Evolutionary conservation across 2,797 vertebrate species (phyloP).

Genomic region (Catostomus latipinnis): DNA sequence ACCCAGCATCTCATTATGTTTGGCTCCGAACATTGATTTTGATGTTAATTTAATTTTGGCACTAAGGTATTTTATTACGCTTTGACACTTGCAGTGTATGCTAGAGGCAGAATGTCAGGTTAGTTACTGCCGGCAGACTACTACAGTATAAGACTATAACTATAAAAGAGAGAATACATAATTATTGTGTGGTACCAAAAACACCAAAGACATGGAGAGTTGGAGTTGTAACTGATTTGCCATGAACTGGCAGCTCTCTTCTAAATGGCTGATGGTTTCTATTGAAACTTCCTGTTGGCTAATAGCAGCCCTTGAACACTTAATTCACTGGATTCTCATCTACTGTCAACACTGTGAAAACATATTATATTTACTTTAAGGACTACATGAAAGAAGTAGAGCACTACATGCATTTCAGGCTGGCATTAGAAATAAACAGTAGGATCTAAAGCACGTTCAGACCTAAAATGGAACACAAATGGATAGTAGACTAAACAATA

Average conservation of each 20-base stretch:
- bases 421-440: neutral
- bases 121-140: neutral
- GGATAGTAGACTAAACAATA: neutral
- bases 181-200: conserved; percentile 8
- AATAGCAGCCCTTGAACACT: conserved; percentile 48
- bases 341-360: conserved; percentile 53
- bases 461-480: neutral
- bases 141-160: neutral
- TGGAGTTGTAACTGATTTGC: neutral
- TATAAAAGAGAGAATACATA: neutral
- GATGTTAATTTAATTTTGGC: neutral
- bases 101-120: conserved; percentile 10
- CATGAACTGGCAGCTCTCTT: conserved; percentile 20
- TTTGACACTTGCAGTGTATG: neutral
- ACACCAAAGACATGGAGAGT: conserved; percentile 17
- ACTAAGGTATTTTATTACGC: conserved; percentile 25
- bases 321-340: conserved; percentile 48
- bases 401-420: neutral
- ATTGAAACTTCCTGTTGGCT: conserved; percentile 46
- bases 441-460: conserved; percentile 6
- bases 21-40: conserved; percentile 21
- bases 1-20: conserved; percentile 26
- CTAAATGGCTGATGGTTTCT: conserved; percentile 43
- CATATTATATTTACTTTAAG: conserved; percentile 28
- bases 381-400: neutral